These are phyloP conservation scores for Tiaroga cobitis DNA, from an alignment of 2,797 vertebrate species.

Conservation along the genomic window DNA sequence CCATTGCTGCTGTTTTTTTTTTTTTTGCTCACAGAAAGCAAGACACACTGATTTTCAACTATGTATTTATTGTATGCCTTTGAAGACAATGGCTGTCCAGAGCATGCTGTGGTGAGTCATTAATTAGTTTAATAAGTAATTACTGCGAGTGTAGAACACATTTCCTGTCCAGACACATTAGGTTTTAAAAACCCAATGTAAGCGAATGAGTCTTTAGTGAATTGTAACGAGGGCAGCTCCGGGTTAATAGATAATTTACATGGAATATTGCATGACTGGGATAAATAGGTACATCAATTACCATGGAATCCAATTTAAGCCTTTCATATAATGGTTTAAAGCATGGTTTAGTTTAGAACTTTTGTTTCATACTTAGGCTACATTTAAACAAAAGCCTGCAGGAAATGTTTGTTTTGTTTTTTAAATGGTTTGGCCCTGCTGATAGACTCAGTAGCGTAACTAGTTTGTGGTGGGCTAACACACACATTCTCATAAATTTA, in stretches of 20 bases:
- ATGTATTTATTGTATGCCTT: background rate
- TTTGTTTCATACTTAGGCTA: background rate
- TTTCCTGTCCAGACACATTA: constrained; percentile 37
- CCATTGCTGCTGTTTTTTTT: background rate
- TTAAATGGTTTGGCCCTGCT: background rate
- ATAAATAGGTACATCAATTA: constrained; percentile 21
- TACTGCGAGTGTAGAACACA: constrained; percentile 27
- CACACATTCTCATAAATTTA: background rate
- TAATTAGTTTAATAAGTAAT: constrained; percentile 41
- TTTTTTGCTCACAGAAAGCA: background rate
- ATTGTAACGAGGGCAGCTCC: constrained; percentile 4
- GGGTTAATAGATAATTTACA: constrained; percentile 19
- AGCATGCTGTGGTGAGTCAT: constrained; percentile 8
- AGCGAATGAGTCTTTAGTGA: constrained; percentile 21
- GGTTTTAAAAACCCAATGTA: constrained; percentile 27
- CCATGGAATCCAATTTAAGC: constrained; percentile 13
- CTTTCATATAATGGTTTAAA: background rate
- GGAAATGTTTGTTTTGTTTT: background rate
- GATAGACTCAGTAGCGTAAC: background rate
- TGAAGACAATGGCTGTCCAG: constrained; percentile 19
- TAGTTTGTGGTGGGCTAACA: background rate
- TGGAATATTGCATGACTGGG: constrained; percentile 12
- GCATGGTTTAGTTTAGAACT: background rate
- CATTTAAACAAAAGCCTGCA: background rate
- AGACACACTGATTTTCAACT: background rate